Evolutionary conservation across 1,140 invertebrate genomes (phyloP).

Genomic region (Episyrphus balteatus): DNA sequence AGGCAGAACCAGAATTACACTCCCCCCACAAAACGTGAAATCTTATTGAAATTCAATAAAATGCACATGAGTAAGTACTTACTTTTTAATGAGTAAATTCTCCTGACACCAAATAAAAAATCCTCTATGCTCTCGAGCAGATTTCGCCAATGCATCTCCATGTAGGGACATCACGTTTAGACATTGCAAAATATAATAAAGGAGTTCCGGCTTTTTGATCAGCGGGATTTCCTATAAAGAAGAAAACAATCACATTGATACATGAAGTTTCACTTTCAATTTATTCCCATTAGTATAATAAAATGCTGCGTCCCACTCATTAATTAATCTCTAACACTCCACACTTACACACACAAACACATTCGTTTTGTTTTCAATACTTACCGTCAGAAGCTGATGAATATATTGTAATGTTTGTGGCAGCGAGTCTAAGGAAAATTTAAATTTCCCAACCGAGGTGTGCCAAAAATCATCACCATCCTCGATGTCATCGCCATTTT

Average conservation of each 20-base stretch:
- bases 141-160: conserved; percentile 81
- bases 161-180: conserved; percentile 86
- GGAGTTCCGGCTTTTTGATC: conserved; percentile 79
- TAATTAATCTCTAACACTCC: not conserved
- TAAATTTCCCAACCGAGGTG: conserved; percentile 83
- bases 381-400: conserved; percentile 76
- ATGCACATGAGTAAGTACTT: no score
- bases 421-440: conserved; percentile 81
- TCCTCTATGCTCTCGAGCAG: conserved; percentile 79
- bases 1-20: no score
- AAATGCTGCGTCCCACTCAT: not conserved
- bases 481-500: conserved; percentile 51
- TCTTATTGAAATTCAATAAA: no score
- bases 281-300: not conserved
- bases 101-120: conserved; percentile 98
- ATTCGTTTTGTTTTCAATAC: conserved; percentile 3
- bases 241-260: not conserved
- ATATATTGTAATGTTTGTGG: conserved; percentile 88
- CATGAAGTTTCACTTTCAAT: not conserved
- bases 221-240: conserved; percentile 56
- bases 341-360: not conserved
- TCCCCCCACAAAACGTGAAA: no score
- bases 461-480: conserved; percentile 78
- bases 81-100: conserved; percentile 91
- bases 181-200: conserved; percentile 88